Percentiles rank a stretch among this genome's conserved stretches.
phyloP scores from a whole-genome alignment of 2,113 vertebrate genomes.

The Scytalopus superciliaris region DNA sequence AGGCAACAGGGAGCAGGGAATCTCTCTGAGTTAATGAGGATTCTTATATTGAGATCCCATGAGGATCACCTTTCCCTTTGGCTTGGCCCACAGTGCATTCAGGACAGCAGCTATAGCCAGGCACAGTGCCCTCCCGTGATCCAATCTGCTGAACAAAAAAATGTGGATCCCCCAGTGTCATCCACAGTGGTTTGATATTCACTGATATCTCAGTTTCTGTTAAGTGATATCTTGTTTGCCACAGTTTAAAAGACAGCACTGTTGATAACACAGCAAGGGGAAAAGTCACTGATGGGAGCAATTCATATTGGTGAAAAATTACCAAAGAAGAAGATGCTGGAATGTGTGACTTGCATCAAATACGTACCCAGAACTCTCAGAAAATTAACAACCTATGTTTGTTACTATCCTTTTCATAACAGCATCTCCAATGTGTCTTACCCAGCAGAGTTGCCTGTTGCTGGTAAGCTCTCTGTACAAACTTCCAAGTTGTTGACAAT shows the following conservation, averaged over 20 bases:
- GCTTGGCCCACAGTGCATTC: slow-evolving; percentile 78
- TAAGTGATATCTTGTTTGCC: background rate
- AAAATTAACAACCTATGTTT: background rate
- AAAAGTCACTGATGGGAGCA: background rate
- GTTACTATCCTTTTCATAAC: background rate
- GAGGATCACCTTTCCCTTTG: slow-evolving; percentile 76
- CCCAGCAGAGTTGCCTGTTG: slow-evolving; percentile 82
- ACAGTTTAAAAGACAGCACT: background rate
- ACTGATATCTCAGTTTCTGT: accelerated
- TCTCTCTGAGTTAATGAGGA: background rate
- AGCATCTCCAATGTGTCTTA: background rate
- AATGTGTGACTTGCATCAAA: background rate
- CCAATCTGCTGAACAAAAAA: slow-evolving; percentile 66
- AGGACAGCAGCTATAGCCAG: slow-evolving; percentile 77
- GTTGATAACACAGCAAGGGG: background rate
- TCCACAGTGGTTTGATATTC: background rate
- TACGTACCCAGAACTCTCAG: background rate
- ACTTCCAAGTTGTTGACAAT: slow-evolving; percentile 75
- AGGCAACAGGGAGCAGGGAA: background rate
- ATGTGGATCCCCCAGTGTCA: background rate
- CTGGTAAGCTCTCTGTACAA: slow-evolving; percentile 81
- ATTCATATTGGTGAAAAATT: background rate
- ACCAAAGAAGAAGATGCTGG: background rate
- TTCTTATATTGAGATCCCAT: background rate
- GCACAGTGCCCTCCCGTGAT: slow-evolving; percentile 80